Evolutionary conservation across 2,113 vertebrate genomes (phyloP), one percentile per base, ranked within the genome.

Genomic region (Nymphicus hollandicus): DNA sequence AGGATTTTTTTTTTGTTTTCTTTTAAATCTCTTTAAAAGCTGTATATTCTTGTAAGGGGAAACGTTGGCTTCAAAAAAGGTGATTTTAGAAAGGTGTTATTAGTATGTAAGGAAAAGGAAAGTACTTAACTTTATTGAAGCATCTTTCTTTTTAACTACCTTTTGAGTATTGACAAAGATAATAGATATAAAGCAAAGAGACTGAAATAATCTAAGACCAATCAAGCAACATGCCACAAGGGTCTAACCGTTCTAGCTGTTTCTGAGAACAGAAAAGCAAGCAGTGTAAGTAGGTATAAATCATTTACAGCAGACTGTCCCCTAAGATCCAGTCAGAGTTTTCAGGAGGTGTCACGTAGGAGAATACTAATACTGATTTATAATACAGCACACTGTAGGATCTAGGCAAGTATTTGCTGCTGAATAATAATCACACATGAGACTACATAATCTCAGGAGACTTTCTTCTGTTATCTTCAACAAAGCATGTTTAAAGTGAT

Each of bases 401-500:
- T 76, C 74, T 39, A 77, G 86, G 86, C 83, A 84, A 86, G 91
- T 35, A 17, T 82, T 29, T 83, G 68, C 79, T 96, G 50, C 29
- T 92, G 79, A 92, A 88, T 87, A 95, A 92, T 94, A 96, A 94
- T 81, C 68, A 87, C 88, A 92, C 77, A 60, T 70, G 86, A 92
- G 61, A 41, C 76, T 88, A 41, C 37, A 46, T 25, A 50, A 72
- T 89, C 88, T 91, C 86, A 5, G 91, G 88, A 93, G 96, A 56
- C 25, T 89, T 89, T 35, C 61, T 31, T 50, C 86, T 93, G 73
- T 76, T 89, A 70, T 74, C 79, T 90, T 27, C 82, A 81, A 72
- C 88, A 95, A 88, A 96, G 69, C 86, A 35, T 1, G 6, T 74
- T 96, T 72, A 81, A 37, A 96, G 60, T 6, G 71, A 80, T 72